Percentiles rank a stretch among this genome's conserved stretches.
phyloP scores from a whole-genome alignment of 2,113 vertebrate species.

The Bos javanicus region DNA sequence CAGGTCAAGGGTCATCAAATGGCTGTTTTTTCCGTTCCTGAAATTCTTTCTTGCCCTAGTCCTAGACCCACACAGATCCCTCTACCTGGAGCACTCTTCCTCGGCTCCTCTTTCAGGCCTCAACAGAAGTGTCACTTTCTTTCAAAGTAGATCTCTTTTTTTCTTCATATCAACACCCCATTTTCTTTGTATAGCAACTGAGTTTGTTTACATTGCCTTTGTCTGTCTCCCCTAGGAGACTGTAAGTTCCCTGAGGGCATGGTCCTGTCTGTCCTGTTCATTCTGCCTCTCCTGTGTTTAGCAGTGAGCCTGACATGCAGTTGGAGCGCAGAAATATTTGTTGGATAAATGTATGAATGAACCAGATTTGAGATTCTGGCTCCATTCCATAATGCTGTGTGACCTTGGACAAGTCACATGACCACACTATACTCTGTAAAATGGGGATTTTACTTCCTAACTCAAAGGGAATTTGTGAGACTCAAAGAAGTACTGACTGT shows the following conservation, averaged over 20 bases:
- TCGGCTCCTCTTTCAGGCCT: background rate
- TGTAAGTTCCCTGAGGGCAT: background rate
- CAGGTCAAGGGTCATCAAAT: background rate
- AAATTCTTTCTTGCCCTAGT: background rate
- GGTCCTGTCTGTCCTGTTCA: fast-evolving
- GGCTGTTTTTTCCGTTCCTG: background rate
- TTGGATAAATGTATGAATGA: background rate
- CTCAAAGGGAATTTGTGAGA: background rate
- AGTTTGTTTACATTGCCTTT: background rate
- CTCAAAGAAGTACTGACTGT: background rate
- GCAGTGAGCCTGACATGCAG: background rate
- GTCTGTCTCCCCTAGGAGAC: background rate
- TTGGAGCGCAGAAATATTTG: background rate
- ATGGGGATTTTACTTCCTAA: background rate
- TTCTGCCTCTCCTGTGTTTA: background rate
- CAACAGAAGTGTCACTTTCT: background rate
- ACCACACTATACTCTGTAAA: background rate
- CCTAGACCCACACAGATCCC: background rate
- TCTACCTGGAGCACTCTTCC: background rate
- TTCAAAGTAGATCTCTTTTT: background rate
- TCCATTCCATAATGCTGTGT: background rate
- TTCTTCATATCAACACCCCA: background rate
- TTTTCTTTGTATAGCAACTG: background rate
- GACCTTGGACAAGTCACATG: background rate
- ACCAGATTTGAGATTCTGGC: background rate